Conservation (phyloP, 2,113 vertebrate species). For the Gobio gobio region DNA sequence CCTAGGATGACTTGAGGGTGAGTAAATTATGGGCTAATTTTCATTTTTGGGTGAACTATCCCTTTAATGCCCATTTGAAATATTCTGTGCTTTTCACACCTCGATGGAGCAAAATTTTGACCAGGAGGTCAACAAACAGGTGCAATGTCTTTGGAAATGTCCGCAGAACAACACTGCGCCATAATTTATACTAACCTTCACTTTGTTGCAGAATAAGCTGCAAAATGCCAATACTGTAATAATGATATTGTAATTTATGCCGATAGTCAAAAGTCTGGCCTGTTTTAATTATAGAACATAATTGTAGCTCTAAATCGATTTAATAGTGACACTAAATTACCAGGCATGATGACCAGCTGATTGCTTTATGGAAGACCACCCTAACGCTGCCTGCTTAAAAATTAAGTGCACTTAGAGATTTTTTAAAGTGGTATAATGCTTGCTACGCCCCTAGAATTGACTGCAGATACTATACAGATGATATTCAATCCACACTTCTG, state of each 20-base stretch:
- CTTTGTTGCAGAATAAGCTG: constrained; percentile 13
- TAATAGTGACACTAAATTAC: constrained; percentile 21
- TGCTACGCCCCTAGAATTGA: not conserved
- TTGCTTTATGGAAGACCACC: constrained; percentile 6
- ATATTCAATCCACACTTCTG: not conserved
- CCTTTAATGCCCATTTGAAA: no score
- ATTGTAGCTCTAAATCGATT: constrained; percentile 34
- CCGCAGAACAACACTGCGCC: not conserved
- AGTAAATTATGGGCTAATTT: no score
- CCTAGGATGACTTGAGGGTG: no score
- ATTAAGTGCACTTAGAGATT: constrained; percentile 12
- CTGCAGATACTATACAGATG: not conserved
- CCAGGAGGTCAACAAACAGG: not conserved
- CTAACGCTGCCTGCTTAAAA: not conserved
- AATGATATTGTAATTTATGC: constrained; percentile 45
- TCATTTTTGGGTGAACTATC: no score
- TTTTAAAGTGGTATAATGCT: not conserved
- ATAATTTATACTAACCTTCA: constrained; percentile 19
- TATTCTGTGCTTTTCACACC: no score
- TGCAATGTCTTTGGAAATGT: not conserved
- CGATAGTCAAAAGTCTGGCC: constrained; percentile 8
- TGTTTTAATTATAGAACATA: constrained; percentile 37
- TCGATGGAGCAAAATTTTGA: not conserved
- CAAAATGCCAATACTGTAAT: constrained; percentile 18
- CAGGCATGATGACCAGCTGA: not conserved